Percentiles rank a stretch among this genome's conserved stretches.
phyloP scores from a whole-genome alignment of 2,888 invertebrate species.

The Acleris literana region DNA sequence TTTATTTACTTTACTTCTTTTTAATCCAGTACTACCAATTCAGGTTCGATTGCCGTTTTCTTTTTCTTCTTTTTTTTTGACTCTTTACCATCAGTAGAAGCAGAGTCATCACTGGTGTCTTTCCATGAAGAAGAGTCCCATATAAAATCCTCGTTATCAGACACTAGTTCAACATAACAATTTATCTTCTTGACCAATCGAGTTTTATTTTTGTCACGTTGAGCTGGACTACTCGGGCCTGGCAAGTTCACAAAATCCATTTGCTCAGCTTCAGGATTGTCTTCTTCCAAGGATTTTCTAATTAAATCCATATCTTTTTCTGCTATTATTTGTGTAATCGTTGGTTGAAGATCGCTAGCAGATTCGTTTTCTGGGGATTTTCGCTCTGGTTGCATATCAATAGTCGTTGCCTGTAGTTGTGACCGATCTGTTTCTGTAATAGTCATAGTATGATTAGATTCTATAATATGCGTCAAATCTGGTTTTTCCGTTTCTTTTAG shows the following conservation, averaged over 20 bases:
- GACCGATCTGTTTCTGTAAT: too few species aligned
- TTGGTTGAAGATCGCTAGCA: background rate
- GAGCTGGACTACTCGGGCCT: background rate
- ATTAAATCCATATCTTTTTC: background rate
- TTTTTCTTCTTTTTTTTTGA: background rate
- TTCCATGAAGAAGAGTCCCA: constrained; percentile 34
- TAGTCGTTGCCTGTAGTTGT: too few species aligned
- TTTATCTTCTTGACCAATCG: constrained; percentile 9
- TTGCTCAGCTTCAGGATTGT: background rate
- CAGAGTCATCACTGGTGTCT: constrained; percentile 7
- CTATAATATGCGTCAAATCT: too few species aligned
- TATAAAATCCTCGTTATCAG: constrained; percentile 31
- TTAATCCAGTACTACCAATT: background rate
- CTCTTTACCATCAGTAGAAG: background rate
- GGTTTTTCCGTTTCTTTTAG: too few species aligned
- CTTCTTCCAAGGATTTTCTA: background rate
- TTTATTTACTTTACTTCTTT: constrained; percentile 12
- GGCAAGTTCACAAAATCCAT: background rate
- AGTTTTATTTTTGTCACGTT: background rate
- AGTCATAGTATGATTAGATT: too few species aligned
- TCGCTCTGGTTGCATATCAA: too few species aligned
- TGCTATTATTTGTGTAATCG: background rate
- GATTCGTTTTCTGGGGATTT: too few species aligned
- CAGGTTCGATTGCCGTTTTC: background rate
- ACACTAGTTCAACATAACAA: constrained; percentile 35